Base-by-base conservation (phyloP, 2,797 vertebrate species). In the Mormyrus hasselquistii region DNA sequence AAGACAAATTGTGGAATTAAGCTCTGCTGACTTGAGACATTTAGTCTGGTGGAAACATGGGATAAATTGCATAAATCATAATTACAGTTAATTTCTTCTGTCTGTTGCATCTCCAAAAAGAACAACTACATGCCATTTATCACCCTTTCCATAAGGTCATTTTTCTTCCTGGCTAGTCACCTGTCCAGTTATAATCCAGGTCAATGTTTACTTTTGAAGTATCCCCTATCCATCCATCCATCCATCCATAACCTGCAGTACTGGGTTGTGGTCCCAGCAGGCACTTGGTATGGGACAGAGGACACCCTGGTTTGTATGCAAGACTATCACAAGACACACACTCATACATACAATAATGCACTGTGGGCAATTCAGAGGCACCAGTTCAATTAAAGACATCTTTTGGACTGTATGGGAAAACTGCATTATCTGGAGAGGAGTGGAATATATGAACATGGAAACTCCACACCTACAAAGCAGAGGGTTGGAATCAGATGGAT, bases 21-120 rank as follows among this genome's bases (percentile, higher is more conserved):
- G 55, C 16, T 44, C 57, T 73, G 50, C 0, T 86, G 76, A 91
- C 50, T 79, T 89, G 90, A 84, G 52, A 62, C 89, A 90, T 90
- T 91, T 59, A 87, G 87, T 89, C 6, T 44, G 41, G 73, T 79
- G 29, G 16, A 90, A 90, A 93, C 93, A 92, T 91, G 91, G 91
- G 34, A 79, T 79, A 79, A 79, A 79, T 44, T 41, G 41, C 38
- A 79, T 41, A 44, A 79, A 41, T 79, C 73, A 79, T 19, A 41
- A 41, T 79, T 79, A 44, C 73, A 79, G 73, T 79, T 38, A 12
- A 79, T 79, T 79, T 79, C 38, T 44, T 44, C 73, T 44, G 38
- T 47, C 73, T 41, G 73, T 44, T n/a, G 38, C 16, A 79, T 19
- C 38, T 44, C 16, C 73, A 44, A n/a, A 79, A 73, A 76, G 22